Evolutionary conservation across 1,140 invertebrate genomes (phyloP).

Genomic region (Hypothenemus hampei): DNA sequence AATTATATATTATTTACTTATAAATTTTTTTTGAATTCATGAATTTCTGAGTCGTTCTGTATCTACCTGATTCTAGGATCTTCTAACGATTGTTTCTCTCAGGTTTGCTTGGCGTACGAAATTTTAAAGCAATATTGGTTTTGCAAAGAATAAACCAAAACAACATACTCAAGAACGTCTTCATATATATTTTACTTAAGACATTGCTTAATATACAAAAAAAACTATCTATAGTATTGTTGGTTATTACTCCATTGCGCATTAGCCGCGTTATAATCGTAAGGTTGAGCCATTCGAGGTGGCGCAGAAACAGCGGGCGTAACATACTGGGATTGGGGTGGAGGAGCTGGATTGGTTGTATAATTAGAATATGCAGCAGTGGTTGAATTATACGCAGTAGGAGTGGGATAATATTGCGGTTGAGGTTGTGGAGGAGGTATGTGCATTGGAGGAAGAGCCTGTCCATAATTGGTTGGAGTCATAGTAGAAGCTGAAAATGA

Average conservation of each 20-base stretch:
- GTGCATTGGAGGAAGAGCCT: constrained; percentile 40
- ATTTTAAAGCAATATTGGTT: neutral
- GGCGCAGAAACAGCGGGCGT: constrained; percentile 26
- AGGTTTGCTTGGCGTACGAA: too few species aligned
- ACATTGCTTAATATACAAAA: neutral
- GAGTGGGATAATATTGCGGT: constrained; percentile 39
- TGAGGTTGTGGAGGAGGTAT: constrained; percentile 42
- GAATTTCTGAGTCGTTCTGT: too few species aligned
- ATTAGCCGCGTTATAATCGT: constrained; percentile 41
- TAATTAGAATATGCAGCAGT: constrained; percentile 33
- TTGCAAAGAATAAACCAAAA: neutral
- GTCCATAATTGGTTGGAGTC: constrained; percentile 33
- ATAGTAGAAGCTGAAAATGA: constrained; percentile 6
- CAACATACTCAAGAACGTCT: neutral
- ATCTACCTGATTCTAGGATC: too few species aligned
- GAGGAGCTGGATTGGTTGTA: constrained; percentile 27
- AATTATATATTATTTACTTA: too few species aligned
- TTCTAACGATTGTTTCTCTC: too few species aligned
- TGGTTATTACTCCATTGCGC: constrained; percentile 43
- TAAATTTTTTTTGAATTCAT: too few species aligned
- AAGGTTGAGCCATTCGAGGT: constrained; percentile 35
- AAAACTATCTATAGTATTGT: constrained; percentile 42
- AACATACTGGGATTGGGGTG: constrained; percentile 33
- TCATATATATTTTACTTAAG: neutral
- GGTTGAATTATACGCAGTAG: constrained; percentile 38